A percentile compares a stretch with the other conserved stretches of the same genome.
Conservation (phyloP, 2,888 invertebrate species). For the Chrysomela aeneicollis region DNA sequence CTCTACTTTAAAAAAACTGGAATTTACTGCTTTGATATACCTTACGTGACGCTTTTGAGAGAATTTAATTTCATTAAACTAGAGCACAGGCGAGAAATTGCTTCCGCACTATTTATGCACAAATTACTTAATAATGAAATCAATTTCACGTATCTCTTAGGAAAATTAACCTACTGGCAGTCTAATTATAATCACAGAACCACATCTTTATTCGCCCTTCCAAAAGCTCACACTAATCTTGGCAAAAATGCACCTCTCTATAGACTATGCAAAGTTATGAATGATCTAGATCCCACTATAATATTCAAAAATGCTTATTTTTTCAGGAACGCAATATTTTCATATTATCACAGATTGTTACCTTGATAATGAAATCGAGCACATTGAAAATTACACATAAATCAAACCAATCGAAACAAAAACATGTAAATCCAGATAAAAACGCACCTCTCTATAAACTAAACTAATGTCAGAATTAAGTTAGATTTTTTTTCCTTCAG, state of each 20-base stretch:
- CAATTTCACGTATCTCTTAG: background rate
- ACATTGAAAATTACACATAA: no score
- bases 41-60: constrained; percentile 1
- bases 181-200: background rate
- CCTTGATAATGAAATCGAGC: no score
- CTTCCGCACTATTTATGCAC: background rate
- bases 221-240: background rate
- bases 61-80: constrained; percentile 7
- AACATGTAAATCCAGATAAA: no score
- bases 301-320: no score
- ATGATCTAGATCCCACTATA: constrained; percentile 1
- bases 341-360: no score
- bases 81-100: constrained; percentile 8
- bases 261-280: constrained; percentile 6
- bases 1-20: background rate
- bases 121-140: constrained; percentile 11
- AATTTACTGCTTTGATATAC: background rate
- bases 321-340: no score
- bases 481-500: no score
- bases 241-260: constrained; percentile 9
- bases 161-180: background rate
- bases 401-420: no score
- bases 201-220: background rate
- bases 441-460: no score
- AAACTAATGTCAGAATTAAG: no score